A percentile compares a stretch with the other conserved stretches of the same genome.
phyloP scores from a whole-genome alignment of 2,113 vertebrate species.

The Apodemus sylvaticus region DNA sequence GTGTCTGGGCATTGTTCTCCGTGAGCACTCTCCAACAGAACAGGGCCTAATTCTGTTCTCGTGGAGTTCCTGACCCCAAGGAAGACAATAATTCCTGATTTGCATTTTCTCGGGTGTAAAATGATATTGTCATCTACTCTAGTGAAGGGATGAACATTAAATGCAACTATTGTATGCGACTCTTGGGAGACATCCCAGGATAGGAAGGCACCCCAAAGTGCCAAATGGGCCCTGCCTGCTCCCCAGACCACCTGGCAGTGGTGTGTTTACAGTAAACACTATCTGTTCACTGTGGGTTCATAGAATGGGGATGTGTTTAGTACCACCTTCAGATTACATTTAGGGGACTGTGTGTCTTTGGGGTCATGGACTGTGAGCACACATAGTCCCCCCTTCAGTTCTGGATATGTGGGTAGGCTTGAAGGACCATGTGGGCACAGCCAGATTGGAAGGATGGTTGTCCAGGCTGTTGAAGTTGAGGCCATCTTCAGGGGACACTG shows the following conservation, averaged over 20 bases:
- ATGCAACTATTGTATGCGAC: fast-evolving
- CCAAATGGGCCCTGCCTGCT: neutral
- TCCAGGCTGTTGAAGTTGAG: neutral
- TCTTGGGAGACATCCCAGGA: fast-evolving
- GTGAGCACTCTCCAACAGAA: fast-evolving
- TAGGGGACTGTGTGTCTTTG: neutral
- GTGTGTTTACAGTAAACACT: neutral
- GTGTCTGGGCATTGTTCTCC: no score
- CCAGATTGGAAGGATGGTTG: neutral
- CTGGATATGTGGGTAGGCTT: neutral
- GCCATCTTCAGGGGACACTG: no score
- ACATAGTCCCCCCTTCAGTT: neutral
- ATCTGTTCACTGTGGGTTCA: neutral
- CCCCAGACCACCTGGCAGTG: neutral
- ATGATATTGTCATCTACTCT: neutral
- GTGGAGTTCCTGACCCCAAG: neutral
- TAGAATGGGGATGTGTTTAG: neutral
- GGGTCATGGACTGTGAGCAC: neutral
- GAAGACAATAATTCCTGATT: neutral
- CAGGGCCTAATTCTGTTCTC: fast-evolving
- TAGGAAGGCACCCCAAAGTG: neutral
- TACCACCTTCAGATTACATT: fast-evolving
- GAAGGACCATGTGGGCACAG: neutral
- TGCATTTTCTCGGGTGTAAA: neutral
- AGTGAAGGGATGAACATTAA: neutral